Percentiles rank a stretch among this genome's conserved stretches.
Conservation (phyloP, 2,797 vertebrate species). For the Phalanger gymnotis region DNA sequence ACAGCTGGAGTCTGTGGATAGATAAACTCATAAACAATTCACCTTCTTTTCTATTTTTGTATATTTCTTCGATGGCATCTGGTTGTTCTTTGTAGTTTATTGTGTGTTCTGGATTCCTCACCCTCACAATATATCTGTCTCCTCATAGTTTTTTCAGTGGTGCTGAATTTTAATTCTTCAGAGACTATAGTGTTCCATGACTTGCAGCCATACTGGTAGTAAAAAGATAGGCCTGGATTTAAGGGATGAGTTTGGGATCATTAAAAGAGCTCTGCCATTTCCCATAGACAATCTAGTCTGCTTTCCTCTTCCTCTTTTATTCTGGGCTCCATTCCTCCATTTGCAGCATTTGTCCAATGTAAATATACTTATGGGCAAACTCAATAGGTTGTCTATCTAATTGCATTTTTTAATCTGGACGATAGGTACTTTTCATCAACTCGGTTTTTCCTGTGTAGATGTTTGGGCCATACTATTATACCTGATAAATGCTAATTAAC, state of each 20-base stretch:
- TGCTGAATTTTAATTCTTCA: not conserved
- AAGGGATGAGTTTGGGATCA: not conserved
- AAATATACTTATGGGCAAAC: not conserved
- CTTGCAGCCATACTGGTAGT: not conserved
- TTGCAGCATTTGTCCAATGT: not conserved
- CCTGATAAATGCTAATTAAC: not conserved
- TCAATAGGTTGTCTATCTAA: not conserved
- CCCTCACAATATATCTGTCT: not conserved
- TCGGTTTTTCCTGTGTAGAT: not conserved
- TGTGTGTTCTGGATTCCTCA: not conserved
- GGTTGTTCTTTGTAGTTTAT: not conserved
- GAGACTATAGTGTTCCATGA: not conserved
- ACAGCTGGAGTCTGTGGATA: too few species aligned
- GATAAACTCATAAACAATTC: not conserved
- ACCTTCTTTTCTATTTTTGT: not conserved
- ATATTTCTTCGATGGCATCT: not conserved
- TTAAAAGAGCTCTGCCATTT: not conserved
- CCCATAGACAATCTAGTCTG: not conserved
- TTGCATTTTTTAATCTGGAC: not conserved
- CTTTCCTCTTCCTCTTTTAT: not conserved
- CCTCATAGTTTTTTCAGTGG: not conserved
- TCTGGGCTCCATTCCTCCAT: not conserved
- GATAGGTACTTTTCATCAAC: not conserved
- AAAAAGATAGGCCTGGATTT: not conserved
- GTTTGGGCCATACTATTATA: not conserved